Evolutionary conservation across 2,113 vertebrate genomes (phyloP), one percentile per base, ranked within the genome.

Genomic region (Psilopsiagon aymara): DNA sequence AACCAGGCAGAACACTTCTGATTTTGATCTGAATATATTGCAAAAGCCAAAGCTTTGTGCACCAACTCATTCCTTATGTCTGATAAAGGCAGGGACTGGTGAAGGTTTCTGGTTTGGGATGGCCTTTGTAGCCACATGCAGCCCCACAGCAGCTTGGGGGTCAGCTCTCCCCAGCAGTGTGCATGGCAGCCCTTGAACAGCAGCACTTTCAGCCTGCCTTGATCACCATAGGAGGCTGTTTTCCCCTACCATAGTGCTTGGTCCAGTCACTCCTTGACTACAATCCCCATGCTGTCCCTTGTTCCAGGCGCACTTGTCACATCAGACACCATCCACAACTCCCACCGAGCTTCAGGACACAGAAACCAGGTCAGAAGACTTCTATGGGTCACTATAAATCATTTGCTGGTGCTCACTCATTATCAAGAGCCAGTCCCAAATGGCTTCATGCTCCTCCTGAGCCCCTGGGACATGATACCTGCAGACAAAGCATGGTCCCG

Each of bases 401-500:
- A 16, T 59, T 24, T 59, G 57, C 18, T 35, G 44, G 4, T 8
- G 23, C 28, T 60, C 31, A 1, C 5, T 67, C 43, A 6, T 39
- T 12, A 25, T 6, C 43, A 15, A 9, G 17, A 89, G 18, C 46
- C 44, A 9, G 11, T 21, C 39, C 88, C 46, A 63, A 52, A 25
- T 7, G 2, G 18, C 62, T 76, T 17, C 2, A 0, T 31, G 20
- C 11, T 49, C 39, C 33, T 7, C 14, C 2, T 0, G 8, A 31
- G 67, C 59, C 73, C 70, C 20, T 13, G 60, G 43, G 37, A 25
- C 14, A 31, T 27, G 28, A 57, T 67, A 98, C 98, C 98, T 97
- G 97, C 51, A 2, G 94, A 88, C 77, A 96, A 66, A 33, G 77
- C 87, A 0, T 97, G 89, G 67, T 98, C 97, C 66, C 43, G 97